A percentile compares a stretch with the other conserved stretches of the same genome.
Conservation (phyloP, 2,113 vertebrate genomes). For the Callopanchax toddi region DNA sequence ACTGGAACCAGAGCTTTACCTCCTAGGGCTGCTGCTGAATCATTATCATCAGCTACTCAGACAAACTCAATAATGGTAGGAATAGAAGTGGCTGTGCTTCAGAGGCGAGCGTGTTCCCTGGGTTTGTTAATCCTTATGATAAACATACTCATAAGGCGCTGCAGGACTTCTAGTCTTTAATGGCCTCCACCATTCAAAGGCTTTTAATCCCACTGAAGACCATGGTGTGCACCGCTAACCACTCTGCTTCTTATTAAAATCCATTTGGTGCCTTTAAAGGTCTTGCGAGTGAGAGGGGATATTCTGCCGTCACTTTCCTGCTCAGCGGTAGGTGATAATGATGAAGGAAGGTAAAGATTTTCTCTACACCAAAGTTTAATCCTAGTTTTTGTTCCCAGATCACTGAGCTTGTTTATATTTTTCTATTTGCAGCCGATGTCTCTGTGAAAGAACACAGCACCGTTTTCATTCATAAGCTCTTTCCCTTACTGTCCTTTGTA, state of each 20-base stretch:
- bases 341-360: slow-evolving; percentile 22
- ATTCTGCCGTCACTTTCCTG: slow-evolving; percentile 53
- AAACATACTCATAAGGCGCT: slow-evolving; percentile 72
- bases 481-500: too few species aligned
- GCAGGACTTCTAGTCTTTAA: slow-evolving; percentile 73
- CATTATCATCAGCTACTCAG: slow-evolving; percentile 69
- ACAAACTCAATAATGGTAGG: slow-evolving; percentile 64
- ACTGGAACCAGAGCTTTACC: slow-evolving; percentile 54
- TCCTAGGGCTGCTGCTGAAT: slow-evolving; percentile 45
- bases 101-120: slow-evolving; percentile 51
- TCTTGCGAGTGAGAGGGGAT: slow-evolving; percentile 52
- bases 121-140: slow-evolving; percentile 78
- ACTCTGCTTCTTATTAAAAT: slow-evolving; percentile 76
- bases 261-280: slow-evolving; percentile 69
- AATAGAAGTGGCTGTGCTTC: slow-evolving; percentile 50
- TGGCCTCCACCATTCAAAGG: slow-evolving; percentile 77
- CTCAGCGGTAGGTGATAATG: slow-evolving; percentile 26
- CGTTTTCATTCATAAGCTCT: too few species aligned
- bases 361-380: slow-evolving; percentile 7
- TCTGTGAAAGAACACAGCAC: neutral
- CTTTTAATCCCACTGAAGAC: slow-evolving; percentile 79
- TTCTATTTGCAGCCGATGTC: slow-evolving; percentile 6
- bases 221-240: slow-evolving; percentile 60
- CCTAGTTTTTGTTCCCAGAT: neutral
- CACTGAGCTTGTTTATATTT: slow-evolving; percentile 3